Evolutionary conservation across 2,888 invertebrate species (phyloP).

Genomic region (Zootermopsis nevadensis): DNA sequence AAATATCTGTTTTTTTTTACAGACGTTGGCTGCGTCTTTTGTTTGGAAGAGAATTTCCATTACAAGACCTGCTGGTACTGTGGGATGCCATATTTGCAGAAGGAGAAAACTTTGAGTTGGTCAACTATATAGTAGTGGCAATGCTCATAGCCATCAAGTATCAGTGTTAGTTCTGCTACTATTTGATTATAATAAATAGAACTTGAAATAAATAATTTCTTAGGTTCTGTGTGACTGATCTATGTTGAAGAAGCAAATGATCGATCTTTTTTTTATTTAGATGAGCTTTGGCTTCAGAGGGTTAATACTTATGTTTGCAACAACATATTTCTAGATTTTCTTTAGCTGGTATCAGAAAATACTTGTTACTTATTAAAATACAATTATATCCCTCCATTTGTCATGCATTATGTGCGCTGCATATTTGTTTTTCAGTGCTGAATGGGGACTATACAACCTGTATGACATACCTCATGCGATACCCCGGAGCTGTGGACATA

Average conservation of each 20-base stretch:
- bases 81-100: constrained; percentile 89
- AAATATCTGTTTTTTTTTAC: constrained; percentile 53
- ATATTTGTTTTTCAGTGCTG: constrained; percentile 65
- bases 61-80: constrained; percentile 78
- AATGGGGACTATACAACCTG: constrained; percentile 73
- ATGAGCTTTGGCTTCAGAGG: no score
- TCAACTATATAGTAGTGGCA: constrained; percentile 79
- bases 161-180: constrained; percentile 68
- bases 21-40: constrained; percentile 87
- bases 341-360: no score
- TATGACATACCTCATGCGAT: constrained; percentile 74
- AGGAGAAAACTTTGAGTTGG: constrained; percentile 67
- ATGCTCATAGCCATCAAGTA: constrained; percentile 80
- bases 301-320: no score
- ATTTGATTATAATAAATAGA: not conserved
- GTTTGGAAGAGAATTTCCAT: constrained; percentile 86
- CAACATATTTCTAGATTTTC: no score
- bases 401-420: no score
- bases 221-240: no score
- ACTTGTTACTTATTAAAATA: no score
- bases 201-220: not conserved
- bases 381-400: no score
- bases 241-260: no score
- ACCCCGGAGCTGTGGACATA: constrained; percentile 73
- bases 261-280: no score